Evolutionary conservation across 1,140 invertebrate species (phyloP).

Genomic region (Odontomachus brunneus): DNA sequence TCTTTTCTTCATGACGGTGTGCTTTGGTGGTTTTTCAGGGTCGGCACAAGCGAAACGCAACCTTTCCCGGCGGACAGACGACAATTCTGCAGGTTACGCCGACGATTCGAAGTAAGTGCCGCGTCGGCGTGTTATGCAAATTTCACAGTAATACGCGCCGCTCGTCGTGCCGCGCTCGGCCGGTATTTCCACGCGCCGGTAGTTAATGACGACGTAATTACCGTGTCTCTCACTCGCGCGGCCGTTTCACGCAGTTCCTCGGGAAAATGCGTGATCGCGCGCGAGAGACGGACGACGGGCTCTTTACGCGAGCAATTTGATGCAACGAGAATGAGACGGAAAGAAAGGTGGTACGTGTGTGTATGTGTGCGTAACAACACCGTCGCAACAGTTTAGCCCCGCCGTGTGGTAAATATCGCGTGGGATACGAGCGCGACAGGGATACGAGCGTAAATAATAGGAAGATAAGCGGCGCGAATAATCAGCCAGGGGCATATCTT

Average conservation of each 20-base stretch:
- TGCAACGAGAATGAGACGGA: slow-evolving; percentile 9
- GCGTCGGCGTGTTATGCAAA: slow-evolving; percentile 26
- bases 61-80: slow-evolving; percentile 91
- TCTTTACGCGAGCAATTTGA: slow-evolving; percentile 37
- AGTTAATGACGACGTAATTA: slow-evolving; percentile 38
- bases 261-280: neutral
- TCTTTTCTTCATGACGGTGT: slow-evolving; percentile 36
- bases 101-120: slow-evolving; percentile 83
- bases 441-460: slow-evolving; percentile 8
- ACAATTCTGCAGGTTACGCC: slow-evolving; percentile 85
- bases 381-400: slow-evolving; percentile 8
- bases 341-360: too few relatives aligned
- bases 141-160: slow-evolving; percentile 6
- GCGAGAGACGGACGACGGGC: neutral
- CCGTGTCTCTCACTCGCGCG: neutral
- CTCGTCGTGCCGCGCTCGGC: neutral
- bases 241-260: neutral
- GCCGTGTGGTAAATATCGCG: slow-evolving; percentile 5
- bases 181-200: slow-evolving; percentile 15
- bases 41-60: slow-evolving; percentile 92
- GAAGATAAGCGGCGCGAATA: neutral
- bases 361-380: too few relatives aligned
- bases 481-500: slow-evolving; percentile 8
- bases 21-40: slow-evolving; percentile 85
- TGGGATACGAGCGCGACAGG: slow-evolving; percentile 11